These are phyloP conservation scores for Zophobas morio DNA, from an alignment of 1,140 invertebrate species.

Conservation along the genomic window DNA sequence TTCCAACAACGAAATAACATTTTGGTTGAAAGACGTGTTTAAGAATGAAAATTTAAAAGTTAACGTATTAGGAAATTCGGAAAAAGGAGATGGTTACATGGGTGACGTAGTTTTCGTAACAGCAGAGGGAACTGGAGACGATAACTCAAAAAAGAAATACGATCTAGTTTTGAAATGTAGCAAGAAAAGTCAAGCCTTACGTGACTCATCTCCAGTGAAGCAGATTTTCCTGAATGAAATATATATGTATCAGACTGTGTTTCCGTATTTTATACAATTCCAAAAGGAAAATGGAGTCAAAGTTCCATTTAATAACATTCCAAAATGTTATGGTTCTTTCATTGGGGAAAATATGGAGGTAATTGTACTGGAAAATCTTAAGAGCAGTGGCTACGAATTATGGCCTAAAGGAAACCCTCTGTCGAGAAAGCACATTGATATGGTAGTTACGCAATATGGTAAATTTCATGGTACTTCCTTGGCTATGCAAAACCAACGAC, in stretches of 20 bases:
- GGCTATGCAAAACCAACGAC: conserved; percentile 67
- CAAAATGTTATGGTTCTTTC: conserved; percentile 66
- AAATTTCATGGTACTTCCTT: conserved; percentile 71
- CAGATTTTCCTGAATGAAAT: conserved; percentile 15
- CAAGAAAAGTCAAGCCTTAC: conserved; percentile 1
- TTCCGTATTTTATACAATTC: conserved; percentile 15
- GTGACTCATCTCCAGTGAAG: conserved; percentile 1
- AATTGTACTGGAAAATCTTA: conserved; percentile 72
- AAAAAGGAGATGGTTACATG: conserved; percentile 20
- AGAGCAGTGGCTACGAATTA: conserved; percentile 65
- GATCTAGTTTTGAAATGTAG: conserved; percentile 31
- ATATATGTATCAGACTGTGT: neutral
- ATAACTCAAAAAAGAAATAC: conserved; percentile 63
- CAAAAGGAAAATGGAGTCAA: neutral
- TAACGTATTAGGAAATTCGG: conserved; percentile 14
- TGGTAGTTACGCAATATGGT: conserved; percentile 69
- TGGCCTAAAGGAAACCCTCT: conserved; percentile 67
- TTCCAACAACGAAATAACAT: conserved; percentile 41
- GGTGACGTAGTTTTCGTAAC: conserved; percentile 25
- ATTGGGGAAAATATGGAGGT: conserved; percentile 67
- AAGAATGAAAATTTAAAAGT: conserved; percentile 10
- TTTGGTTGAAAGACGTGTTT: neutral
- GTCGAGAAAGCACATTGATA: conserved; percentile 64
- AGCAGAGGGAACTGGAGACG: neutral
- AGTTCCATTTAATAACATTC: conserved; percentile 60